These are phyloP conservation scores for Morpho helenor DNA, from an alignment of 2,888 invertebrate genomes.

Conservation along the genomic window DNA sequence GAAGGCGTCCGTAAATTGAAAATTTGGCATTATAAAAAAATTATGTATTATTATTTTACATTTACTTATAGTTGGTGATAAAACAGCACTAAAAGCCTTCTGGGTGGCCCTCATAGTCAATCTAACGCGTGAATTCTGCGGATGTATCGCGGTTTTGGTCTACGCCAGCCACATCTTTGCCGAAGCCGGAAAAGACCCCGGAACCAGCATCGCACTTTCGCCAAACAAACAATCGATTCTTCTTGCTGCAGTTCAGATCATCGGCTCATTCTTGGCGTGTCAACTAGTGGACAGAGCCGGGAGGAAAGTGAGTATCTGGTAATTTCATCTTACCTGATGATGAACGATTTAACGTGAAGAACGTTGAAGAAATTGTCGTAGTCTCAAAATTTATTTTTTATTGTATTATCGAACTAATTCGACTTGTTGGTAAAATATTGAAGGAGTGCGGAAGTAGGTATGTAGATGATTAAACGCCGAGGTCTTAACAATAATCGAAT, in stretches of 20 bases:
- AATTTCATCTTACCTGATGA: too few species aligned
- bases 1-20: too few species aligned
- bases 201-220: slow-evolving; percentile 51
- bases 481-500: too few species aligned
- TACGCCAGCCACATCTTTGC: slow-evolving; percentile 71
- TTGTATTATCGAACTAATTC: too few species aligned
- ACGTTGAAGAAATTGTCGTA: too few species aligned
- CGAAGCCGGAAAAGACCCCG: slow-evolving; percentile 49
- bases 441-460: too few species aligned
- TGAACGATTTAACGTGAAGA: too few species aligned
- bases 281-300: slow-evolving; percentile 65
- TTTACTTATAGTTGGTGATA: slow-evolving; percentile 50
- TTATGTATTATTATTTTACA: too few species aligned
- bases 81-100: slow-evolving; percentile 63
- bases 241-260: slow-evolving; percentile 63
- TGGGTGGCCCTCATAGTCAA: slow-evolving; percentile 70
- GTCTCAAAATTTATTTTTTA: too few species aligned
- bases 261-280: slow-evolving; percentile 67
- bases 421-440: too few species aligned
- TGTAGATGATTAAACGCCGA: too few species aligned
- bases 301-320: slow-evolving; percentile 49
- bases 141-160: slow-evolving; percentile 66
- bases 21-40: too few species aligned
- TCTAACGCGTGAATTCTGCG: slow-evolving; percentile 66
- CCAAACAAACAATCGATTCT: slow-evolving; percentile 68